Percentiles rank a stretch among this genome's conserved stretches.
phyloP scores from a whole-genome alignment of 2,113 vertebrate species.

The Plotosus lineatus region DNA sequence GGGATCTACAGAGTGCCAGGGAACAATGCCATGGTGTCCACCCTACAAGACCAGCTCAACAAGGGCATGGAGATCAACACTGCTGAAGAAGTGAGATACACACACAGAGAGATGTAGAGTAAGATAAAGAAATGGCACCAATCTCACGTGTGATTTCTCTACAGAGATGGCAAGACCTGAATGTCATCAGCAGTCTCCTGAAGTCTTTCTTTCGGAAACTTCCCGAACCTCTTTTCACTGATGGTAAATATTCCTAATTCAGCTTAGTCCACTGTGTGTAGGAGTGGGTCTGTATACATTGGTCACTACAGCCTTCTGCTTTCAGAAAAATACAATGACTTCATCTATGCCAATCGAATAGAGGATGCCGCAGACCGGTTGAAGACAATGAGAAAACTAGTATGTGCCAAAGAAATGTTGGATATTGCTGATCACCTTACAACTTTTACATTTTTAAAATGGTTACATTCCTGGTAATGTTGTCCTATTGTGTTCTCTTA shows the following conservation, averaged over 20 bases:
- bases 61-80: slow-evolving; percentile 90
- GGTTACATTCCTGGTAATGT: background rate
- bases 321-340: slow-evolving; percentile 90
- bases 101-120: background rate
- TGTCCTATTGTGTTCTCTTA: background rate
- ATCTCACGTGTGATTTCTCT: slow-evolving; percentile 41
- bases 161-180: slow-evolving; percentile 94
- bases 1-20: slow-evolving; percentile 95
- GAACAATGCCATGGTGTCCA: slow-evolving; percentile 93
- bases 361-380: slow-evolving; percentile 85
- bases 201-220: slow-evolving; percentile 96
- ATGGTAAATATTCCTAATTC: slow-evolving; percentile 72
- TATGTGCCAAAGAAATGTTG: slow-evolving; percentile 55
- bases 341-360: slow-evolving; percentile 92
- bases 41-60: slow-evolving; percentile 94
- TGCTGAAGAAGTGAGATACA: slow-evolving; percentile 39
- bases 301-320: slow-evolving; percentile 40
- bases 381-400: slow-evolving; percentile 90
- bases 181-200: slow-evolving; percentile 94
- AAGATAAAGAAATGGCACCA: background rate
- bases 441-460: background rate
- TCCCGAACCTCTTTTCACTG: slow-evolving; percentile 93
- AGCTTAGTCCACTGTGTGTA: slow-evolving; percentile 3
- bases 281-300: background rate
- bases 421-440: background rate